Base-by-base conservation (phyloP, 2,888 invertebrate species). In the Lutraria lutraria region DNA sequence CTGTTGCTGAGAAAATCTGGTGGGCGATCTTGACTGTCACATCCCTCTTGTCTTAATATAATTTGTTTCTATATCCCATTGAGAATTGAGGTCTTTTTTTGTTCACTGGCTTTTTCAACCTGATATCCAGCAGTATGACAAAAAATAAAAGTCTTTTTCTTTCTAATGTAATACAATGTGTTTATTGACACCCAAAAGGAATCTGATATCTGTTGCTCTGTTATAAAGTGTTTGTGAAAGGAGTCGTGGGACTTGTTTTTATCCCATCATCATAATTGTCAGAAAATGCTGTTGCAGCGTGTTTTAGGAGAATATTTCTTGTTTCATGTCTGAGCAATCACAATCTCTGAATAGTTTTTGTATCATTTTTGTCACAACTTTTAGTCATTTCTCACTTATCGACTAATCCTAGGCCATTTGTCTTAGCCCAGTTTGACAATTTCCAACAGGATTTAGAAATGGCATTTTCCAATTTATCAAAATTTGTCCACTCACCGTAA, bases 381-480 rank as follows among this genome's bases (percentile, higher is more conserved):
- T n/a, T 25, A 25, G 25, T 10, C 25, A 25, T 25, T 68, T 25
- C 25, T 68, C 25, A 8, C 12, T 68, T 10, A 25, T 68, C 12
- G 25, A 68, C 63, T 68, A 10, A 68, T 68, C 63, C 63, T 25
- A 68, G n/a, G 25, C 63, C 63, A 68, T 68, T 68, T 68, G 63
- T 68, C n/a, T 68, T 68, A 25, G 63, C 63, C 21, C 25, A 68
- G 63, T 68, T 25, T 68, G 63, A n/a, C n/a, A n/a, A 25, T 68
- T 4, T 12, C 25, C 10, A 25, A 25, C 63, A 68, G 63, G 63
- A 68, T 68, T 68, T 21, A 25, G 25, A 68, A 68, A 25, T 68
- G 63, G n/a, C 13, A 25, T 68, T 68, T 68, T 68, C 63, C 25
- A 68, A 68, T 68, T 68, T 68, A 68, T 68, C 63, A 68, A 68